phyloP scores from a whole-genome alignment of 1,140 invertebrate species.

The Drosophila pandora region DNA sequence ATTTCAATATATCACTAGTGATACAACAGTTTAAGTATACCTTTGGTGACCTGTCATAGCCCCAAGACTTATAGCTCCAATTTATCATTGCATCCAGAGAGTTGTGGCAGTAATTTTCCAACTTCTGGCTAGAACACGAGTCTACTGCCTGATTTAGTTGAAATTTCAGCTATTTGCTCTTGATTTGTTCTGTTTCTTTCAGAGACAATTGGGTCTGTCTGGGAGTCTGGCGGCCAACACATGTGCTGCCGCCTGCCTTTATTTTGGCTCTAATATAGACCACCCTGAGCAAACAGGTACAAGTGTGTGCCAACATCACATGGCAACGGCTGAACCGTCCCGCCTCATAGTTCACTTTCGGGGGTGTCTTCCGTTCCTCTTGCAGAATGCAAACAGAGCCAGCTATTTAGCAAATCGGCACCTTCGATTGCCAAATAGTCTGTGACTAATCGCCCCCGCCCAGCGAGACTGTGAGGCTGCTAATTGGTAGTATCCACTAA shows the following conservation, averaged over 20 bases:
- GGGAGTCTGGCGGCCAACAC: slow-evolving; percentile 13
- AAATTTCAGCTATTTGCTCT: slow-evolving; percentile 34
- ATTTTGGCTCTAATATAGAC: slow-evolving; percentile 40
- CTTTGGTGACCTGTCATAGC: not conserved
- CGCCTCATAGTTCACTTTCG: not conserved
- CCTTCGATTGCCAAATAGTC: slow-evolving; percentile 54
- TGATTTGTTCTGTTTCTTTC: slow-evolving; percentile 15
- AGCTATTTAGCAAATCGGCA: slow-evolving; percentile 52
- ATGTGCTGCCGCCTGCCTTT: slow-evolving; percentile 38
- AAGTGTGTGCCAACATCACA: slow-evolving; percentile 16
- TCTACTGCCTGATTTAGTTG: slow-evolving; percentile 37
- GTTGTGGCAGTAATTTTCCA: slow-evolving; percentile 30
- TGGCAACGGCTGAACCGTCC: slow-evolving; percentile 15
- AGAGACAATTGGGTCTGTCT: slow-evolving; percentile 13
- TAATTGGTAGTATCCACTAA: slow-evolving; percentile 66
- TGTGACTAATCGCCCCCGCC: slow-evolving; percentile 62
- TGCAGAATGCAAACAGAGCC: slow-evolving; percentile 46
- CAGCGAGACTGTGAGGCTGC: slow-evolving; percentile 46
- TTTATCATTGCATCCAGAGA: not conserved
- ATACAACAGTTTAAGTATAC: too few relatives aligned
- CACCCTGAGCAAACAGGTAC: slow-evolving; percentile 16
- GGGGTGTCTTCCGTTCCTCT: slow-evolving; percentile 9
- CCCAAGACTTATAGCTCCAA: not conserved
- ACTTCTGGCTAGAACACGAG: slow-evolving; percentile 28
- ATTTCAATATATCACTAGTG: too few relatives aligned